Base-by-base conservation (phyloP, 2,888 invertebrate genomes). In the Hoplodrina blanda region DNA sequence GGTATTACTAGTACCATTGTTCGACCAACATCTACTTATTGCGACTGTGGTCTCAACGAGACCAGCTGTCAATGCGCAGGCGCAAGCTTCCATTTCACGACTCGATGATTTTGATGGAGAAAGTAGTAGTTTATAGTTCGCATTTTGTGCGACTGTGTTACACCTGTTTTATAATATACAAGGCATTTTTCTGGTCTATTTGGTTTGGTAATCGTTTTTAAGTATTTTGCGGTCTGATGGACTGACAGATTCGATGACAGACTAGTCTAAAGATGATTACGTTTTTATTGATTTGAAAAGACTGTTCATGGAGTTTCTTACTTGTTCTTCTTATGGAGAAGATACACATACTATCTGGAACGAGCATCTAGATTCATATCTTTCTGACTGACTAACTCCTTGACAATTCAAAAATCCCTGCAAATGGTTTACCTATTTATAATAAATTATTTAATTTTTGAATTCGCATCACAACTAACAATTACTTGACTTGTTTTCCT, bases 61-160 rank as follows among this genome's bases (percentile, higher is more conserved):
- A 71, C 71, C 68, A 73, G 76, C 64, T 63, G 74, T 60, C 73
- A 85, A 87, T 89, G 88, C 89, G 90, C 90, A 90, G 90, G 89
- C 89, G 89, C 89, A 89, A 91, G 89, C 73, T 92, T 91, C 89
- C 85, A 93, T 94, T 95, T 94, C 94, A 94, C 94, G 94, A 90
- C 66, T 91, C 89, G 89, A 88, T 91, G 91, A 73, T 85, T 94
- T 83, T 85, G 88, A 88, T 86, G 88, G 92, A 92, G 93, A 94
- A 92, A 93, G 94, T 52, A 46, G 46, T 54, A 46, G 46, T 15
- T 46, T 66, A 49, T 68, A 52, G 25, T 50, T 65, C 61, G 60
- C 50, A 60, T 67, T 80, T 66, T 63, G 20, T 54, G 15, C 37
- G 46, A 62, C 75, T 85, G 76, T 85, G 80, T 76, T 76, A 76